Conservation (phyloP, 2,888 invertebrate genomes). For the Tenthredo notha region DNA sequence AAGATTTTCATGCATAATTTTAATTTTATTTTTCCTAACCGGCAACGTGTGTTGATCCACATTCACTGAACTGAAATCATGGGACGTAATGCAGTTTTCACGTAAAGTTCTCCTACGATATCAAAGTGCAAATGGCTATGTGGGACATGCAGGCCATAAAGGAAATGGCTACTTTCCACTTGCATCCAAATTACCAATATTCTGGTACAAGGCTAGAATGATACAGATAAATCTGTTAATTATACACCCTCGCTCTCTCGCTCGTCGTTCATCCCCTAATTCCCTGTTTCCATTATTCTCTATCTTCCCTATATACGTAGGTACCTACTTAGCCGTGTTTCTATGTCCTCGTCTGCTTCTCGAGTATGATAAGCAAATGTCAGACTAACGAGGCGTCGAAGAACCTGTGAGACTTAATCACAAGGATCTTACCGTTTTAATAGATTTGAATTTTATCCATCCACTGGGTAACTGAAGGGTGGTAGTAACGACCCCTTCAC, state of each 20-base stretch:
- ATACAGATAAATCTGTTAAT: background rate
- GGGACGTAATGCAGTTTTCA: background rate
- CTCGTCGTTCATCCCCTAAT: background rate
- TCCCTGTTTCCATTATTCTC: background rate
- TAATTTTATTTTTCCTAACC: background rate
- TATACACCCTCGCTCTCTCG: background rate
- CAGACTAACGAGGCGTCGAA: constrained; percentile 41
- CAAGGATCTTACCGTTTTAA: background rate
- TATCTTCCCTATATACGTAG: background rate
- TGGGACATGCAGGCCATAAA: background rate
- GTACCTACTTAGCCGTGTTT: background rate
- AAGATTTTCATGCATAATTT: background rate
- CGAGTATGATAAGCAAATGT: constrained; percentile 6
- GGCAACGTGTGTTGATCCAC: background rate
- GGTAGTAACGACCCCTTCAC: background rate
- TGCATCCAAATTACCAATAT: background rate
- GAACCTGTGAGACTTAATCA: constrained; percentile 31
- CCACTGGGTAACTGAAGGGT: background rate
- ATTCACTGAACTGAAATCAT: background rate
- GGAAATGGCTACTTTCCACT: background rate
- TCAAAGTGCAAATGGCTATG: background rate
- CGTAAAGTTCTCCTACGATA: background rate
- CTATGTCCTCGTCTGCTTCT: background rate
- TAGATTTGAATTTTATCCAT: constrained; percentile 19
- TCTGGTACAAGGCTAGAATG: background rate